Evolutionary conservation across 1,140 invertebrate species (phyloP).

Genomic region (Drosophila kikkawai): DNA sequence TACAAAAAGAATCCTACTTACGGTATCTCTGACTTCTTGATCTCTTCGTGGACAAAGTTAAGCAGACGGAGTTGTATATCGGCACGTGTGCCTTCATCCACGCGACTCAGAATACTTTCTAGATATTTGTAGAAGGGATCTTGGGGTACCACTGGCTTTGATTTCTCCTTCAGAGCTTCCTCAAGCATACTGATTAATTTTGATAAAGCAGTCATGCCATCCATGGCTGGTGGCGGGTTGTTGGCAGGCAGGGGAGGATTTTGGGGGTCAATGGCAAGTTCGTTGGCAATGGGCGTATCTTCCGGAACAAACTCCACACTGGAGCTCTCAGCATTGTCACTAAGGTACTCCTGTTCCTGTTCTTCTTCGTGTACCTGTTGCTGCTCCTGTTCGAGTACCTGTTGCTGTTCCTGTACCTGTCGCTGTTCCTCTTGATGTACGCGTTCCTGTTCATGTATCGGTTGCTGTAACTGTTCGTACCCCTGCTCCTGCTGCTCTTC

Average conservation of each 20-base stretch:
- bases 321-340: neutral
- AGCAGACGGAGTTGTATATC: constrained; percentile 42
- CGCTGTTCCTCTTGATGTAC: neutral
- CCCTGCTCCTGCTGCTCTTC: neutral
- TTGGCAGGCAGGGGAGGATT: neutral
- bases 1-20: neutral
- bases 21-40: neutral
- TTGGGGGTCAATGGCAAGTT: neutral
- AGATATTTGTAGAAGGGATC: constrained; percentile 52
- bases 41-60: constrained; percentile 17
- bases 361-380: neutral
- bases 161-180: constrained; percentile 13
- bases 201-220: neutral
- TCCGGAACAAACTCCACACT: constrained; percentile 10
- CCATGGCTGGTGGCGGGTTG: neutral
- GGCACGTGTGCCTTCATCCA: constrained; percentile 13
- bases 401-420: neutral
- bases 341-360: constrained; percentile 2
- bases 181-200: constrained; percentile 39
- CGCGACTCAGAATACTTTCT: constrained; percentile 32
- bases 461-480: neutral
- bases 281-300: neutral
- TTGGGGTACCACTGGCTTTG: neutral
- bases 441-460: neutral
- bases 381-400: neutral